These are phyloP conservation scores for Artemia franciscana DNA, from an alignment of 1,140 invertebrate species.

Conservation along the genomic window DNA sequence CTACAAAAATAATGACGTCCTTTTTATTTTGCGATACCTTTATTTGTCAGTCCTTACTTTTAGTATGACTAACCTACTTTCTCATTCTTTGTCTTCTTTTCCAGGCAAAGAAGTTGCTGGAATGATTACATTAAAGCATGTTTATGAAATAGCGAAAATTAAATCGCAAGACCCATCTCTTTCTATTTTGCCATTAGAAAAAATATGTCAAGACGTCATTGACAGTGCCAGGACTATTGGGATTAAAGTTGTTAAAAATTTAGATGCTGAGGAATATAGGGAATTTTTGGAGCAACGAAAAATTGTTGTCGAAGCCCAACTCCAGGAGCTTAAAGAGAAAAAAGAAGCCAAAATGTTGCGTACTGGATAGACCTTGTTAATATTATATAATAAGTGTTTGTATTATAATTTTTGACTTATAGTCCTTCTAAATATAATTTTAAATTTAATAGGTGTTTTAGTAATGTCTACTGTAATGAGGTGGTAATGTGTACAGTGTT, in stretches of 20 bases:
- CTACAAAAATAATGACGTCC: no score
- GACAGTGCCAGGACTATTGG: conserved; percentile 50
- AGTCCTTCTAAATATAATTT: no score
- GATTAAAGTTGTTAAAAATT: conserved; percentile 55
- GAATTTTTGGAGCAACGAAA: conserved; percentile 59
- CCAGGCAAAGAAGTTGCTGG: conserved; percentile 54
- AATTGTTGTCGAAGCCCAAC: conserved; percentile 41
- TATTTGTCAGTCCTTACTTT: conserved; percentile 9
- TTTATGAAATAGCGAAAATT: conserved; percentile 94
- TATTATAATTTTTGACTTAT: no score
- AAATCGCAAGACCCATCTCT: conserved; percentile 63
- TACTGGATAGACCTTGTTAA: no score
- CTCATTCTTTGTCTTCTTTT: conserved; percentile 18
- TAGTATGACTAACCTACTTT: background rate
- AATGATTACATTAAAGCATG: conserved; percentile 78
- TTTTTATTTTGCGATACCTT: conserved; percentile 11
- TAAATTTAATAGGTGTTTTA: no score
- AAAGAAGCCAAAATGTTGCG: conserved; percentile 80
- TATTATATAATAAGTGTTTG: no score
- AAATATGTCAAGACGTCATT: conserved; percentile 56
- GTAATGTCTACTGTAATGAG: no score
- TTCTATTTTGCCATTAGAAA: conserved; percentile 36
- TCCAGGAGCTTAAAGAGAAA: conserved; percentile 52
- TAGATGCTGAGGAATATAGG: conserved; percentile 58
- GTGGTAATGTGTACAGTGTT: no score